Base-by-base conservation (phyloP, 2,888 invertebrate species). In the Lucinisca nassula region DNA sequence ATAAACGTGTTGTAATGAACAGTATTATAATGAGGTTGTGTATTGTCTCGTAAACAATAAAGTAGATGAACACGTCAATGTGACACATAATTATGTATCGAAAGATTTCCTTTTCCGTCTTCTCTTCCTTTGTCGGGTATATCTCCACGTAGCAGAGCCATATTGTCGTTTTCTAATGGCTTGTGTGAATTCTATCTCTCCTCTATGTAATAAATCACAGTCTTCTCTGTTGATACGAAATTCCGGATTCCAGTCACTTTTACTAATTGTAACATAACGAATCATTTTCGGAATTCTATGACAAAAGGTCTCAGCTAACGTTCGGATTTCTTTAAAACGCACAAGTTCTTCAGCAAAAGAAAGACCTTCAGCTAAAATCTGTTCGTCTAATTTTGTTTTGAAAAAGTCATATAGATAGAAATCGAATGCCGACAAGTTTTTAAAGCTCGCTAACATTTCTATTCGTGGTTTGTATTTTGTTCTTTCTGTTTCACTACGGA, bases 341-440 rank as follows among this genome's bases (percentile, higher is more conserved):
- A 77, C 51, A 3, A 86, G 61, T 75, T 90, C 90, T 27, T 77
- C 70, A 0, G 30, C 1, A 51, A 90, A 90, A 8, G 70, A 37
- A 1, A 32, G 49, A 58, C 90, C 90, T 45, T 86, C 90, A 3
- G 40, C 80, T 12, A 51, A 61, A 10, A 90, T 86, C 24, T 90
- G 84, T 30, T 72, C 67, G 4, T 70, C n/a, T 3, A 90, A n/a
- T 30, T 70, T 82, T n/a, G 55, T 55, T 24, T 75, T 32, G 58
- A 90, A 90, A 78, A 90, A 90, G 27, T 90, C 88, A 74, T 88
- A 90, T 14, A 90, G 32, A 35, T 80, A 24, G 51, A 82, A 88
- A 58, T 90, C 90, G 80, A 90, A 90, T 40, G 21, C 30, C 21
- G 84, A 79, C 74, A 67, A 67, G 10, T 86, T 77, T 78, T 61